These are phyloP conservation scores for Erpornis zantholeuca DNA, from an alignment of 2,113 vertebrate species.

Conservation along the genomic window DNA sequence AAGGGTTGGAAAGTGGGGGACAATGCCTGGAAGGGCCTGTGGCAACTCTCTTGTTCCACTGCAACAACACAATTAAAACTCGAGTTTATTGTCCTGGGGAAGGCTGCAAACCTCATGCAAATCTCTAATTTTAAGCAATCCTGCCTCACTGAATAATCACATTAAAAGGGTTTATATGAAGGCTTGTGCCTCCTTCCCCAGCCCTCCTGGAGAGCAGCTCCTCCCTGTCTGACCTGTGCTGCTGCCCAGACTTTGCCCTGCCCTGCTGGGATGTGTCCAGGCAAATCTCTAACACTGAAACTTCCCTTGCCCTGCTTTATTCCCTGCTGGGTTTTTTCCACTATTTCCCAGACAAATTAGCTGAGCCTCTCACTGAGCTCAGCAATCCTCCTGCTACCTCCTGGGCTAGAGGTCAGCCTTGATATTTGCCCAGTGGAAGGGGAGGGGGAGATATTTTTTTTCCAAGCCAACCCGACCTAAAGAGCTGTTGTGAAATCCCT, in stretches of 20 bases:
- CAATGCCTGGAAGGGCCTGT: neutral
- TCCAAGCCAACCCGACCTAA: neutral
- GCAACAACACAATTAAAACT: neutral
- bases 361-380: neutral
- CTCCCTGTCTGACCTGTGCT: neutral
- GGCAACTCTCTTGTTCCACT: neutral
- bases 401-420: neutral
- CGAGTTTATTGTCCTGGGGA: neutral
- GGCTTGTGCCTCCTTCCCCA: neutral
- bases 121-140: neutral
- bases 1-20: neutral
- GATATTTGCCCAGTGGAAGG: neutral
- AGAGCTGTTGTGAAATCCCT: conserved; percentile 24
- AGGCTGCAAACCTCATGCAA: neutral
- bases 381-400: neutral
- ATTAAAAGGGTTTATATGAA: neutral
- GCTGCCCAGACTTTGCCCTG: neutral
- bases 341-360: neutral
- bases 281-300: neutral
- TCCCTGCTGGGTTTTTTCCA: neutral
- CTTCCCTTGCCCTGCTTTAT: neutral
- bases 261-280: neutral
- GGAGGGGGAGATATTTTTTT: neutral
- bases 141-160: neutral
- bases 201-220: neutral